These are phyloP conservation scores for Venturia canescens DNA, from an alignment of 1,140 invertebrate species.

Conservation along the genomic window DNA sequence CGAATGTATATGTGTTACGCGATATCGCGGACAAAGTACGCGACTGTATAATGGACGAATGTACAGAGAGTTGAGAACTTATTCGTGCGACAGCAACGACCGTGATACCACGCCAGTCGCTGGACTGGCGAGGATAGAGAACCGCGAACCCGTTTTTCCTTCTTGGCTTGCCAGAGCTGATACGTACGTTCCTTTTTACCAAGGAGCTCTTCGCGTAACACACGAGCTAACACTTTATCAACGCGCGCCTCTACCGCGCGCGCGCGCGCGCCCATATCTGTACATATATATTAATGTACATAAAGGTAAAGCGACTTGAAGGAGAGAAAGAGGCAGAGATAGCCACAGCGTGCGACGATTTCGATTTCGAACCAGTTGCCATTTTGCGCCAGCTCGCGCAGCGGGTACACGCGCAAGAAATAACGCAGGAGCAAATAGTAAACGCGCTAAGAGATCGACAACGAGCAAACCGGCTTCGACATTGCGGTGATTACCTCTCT, in stretches of 20 bases:
- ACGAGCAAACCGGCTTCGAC: constrained; percentile 40
- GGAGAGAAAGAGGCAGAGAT: not conserved
- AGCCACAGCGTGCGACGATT: constrained; percentile 29
- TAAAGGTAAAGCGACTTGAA: not conserved
- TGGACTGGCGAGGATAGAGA: not conserved
- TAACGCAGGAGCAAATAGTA: constrained; percentile 29
- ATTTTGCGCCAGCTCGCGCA: constrained; percentile 6
- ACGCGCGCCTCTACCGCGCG: not conserved
- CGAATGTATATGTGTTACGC: not conserved
- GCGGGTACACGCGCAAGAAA: not conserved
- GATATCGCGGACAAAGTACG: not conserved
- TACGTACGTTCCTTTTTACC: not conserved
- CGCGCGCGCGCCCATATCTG: too few relatives aligned
- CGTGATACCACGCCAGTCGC: constrained; percentile 48
- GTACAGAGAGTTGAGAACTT: constrained; percentile 1
- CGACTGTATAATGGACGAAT: not conserved
- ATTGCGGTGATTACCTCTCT: not conserved
- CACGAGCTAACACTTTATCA: constrained; percentile 28
- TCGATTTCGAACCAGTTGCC: constrained; percentile 44
- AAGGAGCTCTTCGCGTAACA: not conserved
- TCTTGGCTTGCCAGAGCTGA: not conserved
- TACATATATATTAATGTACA: not conserved
- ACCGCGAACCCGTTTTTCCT: constrained; percentile 21
- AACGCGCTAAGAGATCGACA: constrained; percentile 45
- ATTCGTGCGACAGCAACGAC: constrained; percentile 54